Percentiles rank a stretch among this genome's conserved stretches.
Conservation (phyloP, 2,797 vertebrate genomes). For the Ciconia nigra region DNA sequence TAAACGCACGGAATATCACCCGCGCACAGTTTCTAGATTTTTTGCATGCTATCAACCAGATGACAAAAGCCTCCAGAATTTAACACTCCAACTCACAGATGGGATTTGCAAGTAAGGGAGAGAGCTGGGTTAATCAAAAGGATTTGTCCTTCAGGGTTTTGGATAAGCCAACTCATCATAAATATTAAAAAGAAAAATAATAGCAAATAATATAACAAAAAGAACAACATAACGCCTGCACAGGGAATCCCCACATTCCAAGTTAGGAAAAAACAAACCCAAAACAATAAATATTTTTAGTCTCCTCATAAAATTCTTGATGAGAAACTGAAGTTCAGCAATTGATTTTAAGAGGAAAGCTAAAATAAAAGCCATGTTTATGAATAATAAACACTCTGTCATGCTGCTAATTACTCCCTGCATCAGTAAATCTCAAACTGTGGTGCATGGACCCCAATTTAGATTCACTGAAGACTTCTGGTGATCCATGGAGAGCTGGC, state of each 20-base stretch:
- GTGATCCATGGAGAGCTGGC: slow-evolving; percentile 27
- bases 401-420: not conserved
- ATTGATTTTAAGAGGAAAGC: not conserved
- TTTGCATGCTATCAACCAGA: not conserved
- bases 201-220: not conserved
- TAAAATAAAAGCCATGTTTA: slow-evolving; percentile 11
- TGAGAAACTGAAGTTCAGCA: not conserved
- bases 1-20: not conserved
- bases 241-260: not conserved
- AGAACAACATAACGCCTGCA: not conserved
- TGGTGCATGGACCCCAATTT: not conserved
- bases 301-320: not conserved
- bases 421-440: slow-evolving; percentile 19
- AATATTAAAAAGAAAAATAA: slow-evolving; percentile 8
- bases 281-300: not conserved
- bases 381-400: not conserved
- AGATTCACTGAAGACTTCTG: slow-evolving; percentile 5
- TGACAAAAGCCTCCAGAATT: slow-evolving; percentile 9
- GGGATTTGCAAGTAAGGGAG: not conserved
- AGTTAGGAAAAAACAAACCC: not conserved
- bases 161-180: not conserved
- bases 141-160: slow-evolving; percentile 13
- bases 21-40: not conserved
- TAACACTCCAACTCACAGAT: not conserved
- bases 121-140: not conserved